A percentile compares a stretch with the other conserved stretches of the same genome.
These are phyloP conservation scores for Emys orbicularis DNA, from an alignment of 2,797 vertebrate genomes.

Conservation along the genomic window DNA sequence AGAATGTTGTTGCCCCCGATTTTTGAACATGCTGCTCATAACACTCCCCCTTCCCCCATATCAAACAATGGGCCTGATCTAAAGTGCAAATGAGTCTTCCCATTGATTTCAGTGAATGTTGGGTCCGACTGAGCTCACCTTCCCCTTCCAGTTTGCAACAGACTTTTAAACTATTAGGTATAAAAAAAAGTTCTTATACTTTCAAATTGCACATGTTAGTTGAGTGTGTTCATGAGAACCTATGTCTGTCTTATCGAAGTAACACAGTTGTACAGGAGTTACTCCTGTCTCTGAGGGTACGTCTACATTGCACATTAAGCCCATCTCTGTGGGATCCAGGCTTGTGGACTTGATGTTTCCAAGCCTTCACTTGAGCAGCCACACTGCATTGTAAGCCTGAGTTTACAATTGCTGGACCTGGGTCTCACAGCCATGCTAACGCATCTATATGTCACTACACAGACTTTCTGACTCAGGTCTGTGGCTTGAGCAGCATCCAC, in stretches of 20 bases:
- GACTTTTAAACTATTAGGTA: background rate
- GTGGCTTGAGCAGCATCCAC: no score
- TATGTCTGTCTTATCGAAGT: background rate
- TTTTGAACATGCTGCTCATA: fast-evolving
- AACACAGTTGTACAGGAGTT: background rate
- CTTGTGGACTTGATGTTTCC: background rate
- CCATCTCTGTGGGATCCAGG: background rate
- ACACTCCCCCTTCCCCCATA: background rate
- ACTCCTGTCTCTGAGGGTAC: background rate
- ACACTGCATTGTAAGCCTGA: no score
- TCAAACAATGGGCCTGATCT: background rate
- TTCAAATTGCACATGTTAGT: background rate
- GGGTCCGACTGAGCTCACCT: background rate
- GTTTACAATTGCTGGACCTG: no score
- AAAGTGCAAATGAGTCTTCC: background rate
- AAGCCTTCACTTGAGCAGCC: no score
- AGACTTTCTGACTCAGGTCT: no score
- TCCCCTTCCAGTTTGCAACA: background rate
- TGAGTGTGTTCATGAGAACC: background rate
- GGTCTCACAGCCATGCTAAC: no score
- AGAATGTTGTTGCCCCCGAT: background rate
- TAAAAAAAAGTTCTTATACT: background rate
- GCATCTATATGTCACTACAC: no score
- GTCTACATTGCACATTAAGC: background rate
- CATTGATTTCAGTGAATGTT: background rate